Evolutionary conservation across 2,797 vertebrate species (phyloP).

Genomic region (Tokudaia tokunoshimensis): DNA sequence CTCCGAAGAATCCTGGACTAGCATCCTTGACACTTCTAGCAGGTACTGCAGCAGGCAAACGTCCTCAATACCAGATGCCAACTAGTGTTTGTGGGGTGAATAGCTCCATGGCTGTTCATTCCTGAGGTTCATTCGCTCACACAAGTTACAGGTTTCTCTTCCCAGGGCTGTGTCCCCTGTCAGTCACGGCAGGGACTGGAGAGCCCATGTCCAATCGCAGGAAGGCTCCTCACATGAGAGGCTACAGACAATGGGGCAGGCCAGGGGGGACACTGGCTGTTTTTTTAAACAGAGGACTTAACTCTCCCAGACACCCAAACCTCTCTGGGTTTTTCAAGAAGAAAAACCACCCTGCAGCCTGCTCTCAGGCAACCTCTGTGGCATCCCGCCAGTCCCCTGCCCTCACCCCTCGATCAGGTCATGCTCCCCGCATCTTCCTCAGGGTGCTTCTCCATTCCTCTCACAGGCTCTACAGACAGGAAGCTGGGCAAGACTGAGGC

Average conservation of each 20-base stretch:
- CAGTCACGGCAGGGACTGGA: neutral
- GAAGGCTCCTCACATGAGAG: neutral
- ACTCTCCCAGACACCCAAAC: conserved; percentile 52
- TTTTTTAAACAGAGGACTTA: conserved; percentile 44
- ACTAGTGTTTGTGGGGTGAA: neutral
- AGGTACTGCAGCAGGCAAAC: neutral
- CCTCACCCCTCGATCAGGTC: conserved; percentile 9
- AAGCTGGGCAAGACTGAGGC: neutral
- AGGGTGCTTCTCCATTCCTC: neutral
- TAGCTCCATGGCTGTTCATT: rapidly evolving
- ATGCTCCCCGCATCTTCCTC: neutral
- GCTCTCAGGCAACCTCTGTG: neutral
- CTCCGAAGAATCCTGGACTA: neutral
- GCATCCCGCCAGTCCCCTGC: neutral
- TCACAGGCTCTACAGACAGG: conserved; percentile 25
- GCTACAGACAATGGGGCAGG: neutral
- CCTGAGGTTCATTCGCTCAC: neutral
- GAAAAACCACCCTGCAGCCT: conserved; percentile 48
- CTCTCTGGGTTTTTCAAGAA: neutral
- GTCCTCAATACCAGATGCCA: neutral
- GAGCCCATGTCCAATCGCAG: neutral
- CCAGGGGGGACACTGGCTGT: neutral
- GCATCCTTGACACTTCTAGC: neutral
- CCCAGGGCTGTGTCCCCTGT: neutral
- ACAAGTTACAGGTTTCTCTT: neutral